Percentiles rank a stretch among this genome's conserved stretches.
Conservation (phyloP, 53 echinoderm and acorn worm genomes). For the Zoroaster sp. region DNA sequence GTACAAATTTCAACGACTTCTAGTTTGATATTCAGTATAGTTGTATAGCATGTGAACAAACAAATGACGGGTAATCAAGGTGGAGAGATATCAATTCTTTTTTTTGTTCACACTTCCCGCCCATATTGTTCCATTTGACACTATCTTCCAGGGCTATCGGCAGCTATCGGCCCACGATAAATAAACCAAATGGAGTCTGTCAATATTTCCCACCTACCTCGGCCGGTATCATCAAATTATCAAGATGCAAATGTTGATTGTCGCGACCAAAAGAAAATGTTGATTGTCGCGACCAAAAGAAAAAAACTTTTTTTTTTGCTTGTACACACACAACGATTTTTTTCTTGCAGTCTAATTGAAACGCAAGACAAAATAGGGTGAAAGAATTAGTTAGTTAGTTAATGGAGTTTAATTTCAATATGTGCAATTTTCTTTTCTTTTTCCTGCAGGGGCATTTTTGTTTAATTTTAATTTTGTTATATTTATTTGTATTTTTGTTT, state of each 20-base stretch:
- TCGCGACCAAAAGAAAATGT: too few species aligned
- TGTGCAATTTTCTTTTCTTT: too few species aligned
- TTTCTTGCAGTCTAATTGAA: too few species aligned
- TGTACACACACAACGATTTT: too few species aligned
- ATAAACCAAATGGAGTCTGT: constrained; percentile 45
- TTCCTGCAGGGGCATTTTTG: too few species aligned
- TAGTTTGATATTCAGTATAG: neutral
- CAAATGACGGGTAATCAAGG: neutral
- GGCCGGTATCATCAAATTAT: constrained; percentile 1
- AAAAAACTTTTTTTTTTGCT: too few species aligned
- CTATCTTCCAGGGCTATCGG: neutral
- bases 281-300: too few species aligned
- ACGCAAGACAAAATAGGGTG: too few species aligned
- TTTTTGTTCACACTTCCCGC: neutral
- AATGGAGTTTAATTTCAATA: too few species aligned
- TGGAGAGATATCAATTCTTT: neutral
- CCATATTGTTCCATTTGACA: constrained; percentile 6
- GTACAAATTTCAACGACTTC: neutral
- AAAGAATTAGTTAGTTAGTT: too few species aligned
- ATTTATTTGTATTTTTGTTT: too few species aligned
- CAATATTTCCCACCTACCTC: constrained; percentile 14
- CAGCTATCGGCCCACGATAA: constrained; percentile 7
- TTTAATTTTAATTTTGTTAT: too few species aligned
- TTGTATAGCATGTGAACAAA: constrained; percentile 30
- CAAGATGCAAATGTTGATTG: constrained; percentile 39